A percentile compares a stretch with the other conserved stretches of the same genome.
phyloP scores from a whole-genome alignment of 2,888 invertebrate species.

The Diadromus collaris region DNA sequence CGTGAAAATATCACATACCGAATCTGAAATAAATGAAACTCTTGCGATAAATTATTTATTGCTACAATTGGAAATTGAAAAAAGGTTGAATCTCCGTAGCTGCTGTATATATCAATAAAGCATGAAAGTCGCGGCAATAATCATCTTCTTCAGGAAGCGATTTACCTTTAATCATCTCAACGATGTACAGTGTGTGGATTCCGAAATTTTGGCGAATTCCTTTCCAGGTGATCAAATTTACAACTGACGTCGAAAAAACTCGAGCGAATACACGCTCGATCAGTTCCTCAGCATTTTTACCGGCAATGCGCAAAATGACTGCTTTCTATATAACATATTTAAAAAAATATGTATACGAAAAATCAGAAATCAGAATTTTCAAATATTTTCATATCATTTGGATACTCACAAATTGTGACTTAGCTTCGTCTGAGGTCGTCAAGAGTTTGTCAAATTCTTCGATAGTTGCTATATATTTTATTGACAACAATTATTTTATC shows the following conservation, averaged over 20 bases:
- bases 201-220: constrained; percentile 16
- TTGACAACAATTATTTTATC: constrained; percentile 11
- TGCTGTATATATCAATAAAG: not conserved
- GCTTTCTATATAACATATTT: constrained; percentile 25
- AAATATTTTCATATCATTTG: constrained; percentile 1
- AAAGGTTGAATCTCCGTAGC: not conserved
- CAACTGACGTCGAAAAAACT: constrained; percentile 31
- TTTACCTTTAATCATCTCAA: constrained; percentile 22
- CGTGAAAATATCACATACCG: constrained; percentile 22
- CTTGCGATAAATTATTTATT: constrained; percentile 23
- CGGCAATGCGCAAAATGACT: constrained; percentile 17
- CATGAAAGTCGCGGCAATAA: constrained; percentile 10
- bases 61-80: constrained; percentile 10
- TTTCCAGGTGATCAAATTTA: constrained; percentile 20
- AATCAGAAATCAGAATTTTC: constrained; percentile 18
- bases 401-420: constrained; percentile 23
- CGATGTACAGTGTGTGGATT: constrained; percentile 26
- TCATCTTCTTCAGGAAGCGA: constrained; percentile 15
- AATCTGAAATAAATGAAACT: constrained; percentile 24
- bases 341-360: constrained; percentile 16
- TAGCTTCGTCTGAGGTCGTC: constrained; percentile 23
- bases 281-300: constrained; percentile 23
- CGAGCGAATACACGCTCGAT: constrained; percentile 30
- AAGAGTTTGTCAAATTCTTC: constrained; percentile 17
- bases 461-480: constrained; percentile 9